A percentile compares a stretch with the other conserved stretches of the same genome.
Evolutionary conservation across 2,113 vertebrate species (phyloP).

Genomic region (Semicossyphus pulcher): DNA sequence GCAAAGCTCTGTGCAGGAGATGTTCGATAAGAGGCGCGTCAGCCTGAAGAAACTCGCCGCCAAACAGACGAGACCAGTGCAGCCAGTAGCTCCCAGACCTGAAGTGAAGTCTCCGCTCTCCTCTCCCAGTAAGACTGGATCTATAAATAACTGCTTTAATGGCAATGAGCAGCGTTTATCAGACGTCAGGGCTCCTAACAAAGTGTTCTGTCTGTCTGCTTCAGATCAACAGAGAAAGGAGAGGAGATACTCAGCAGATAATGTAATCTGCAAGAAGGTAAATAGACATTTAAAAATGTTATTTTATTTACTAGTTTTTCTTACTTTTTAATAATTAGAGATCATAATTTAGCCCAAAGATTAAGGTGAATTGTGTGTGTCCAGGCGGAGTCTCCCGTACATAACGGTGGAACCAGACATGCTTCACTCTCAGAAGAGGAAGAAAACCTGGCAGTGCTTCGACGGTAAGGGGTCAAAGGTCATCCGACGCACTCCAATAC

Average conservation of each 20-base stretch:
- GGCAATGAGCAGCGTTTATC: not conserved
- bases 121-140: slow-evolving; percentile 84
- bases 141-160: not conserved
- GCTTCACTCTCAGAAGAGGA: slow-evolving; percentile 91
- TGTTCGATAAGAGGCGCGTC: slow-evolving; percentile 93
- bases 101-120: slow-evolving; percentile 91
- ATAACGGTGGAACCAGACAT: slow-evolving; percentile 83
- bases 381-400: slow-evolving; percentile 86
- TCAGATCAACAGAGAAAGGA: slow-evolving; percentile 83
- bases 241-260: slow-evolving; percentile 78
- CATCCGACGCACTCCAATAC: not conserved
- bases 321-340: not conserved
- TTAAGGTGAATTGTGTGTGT: slow-evolving; percentile 3
- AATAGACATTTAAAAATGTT: not conserved
- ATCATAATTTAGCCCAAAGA: no score
- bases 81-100: slow-evolving; percentile 95
- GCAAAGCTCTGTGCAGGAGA: slow-evolving; percentile 93
- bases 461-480: slow-evolving; percentile 85
- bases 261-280: slow-evolving; percentile 84
- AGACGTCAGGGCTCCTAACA: not conserved
- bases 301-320: not conserved
- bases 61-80: slow-evolving; percentile 95
- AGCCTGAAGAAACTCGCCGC: slow-evolving; percentile 97
- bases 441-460: slow-evolving; percentile 92
- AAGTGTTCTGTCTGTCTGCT: not conserved